A percentile compares a stretch with the other conserved stretches of the same genome.
Evolutionary conservation across 2,797 vertebrate species (phyloP).

Genomic region (Girardinus metallicus): DNA sequence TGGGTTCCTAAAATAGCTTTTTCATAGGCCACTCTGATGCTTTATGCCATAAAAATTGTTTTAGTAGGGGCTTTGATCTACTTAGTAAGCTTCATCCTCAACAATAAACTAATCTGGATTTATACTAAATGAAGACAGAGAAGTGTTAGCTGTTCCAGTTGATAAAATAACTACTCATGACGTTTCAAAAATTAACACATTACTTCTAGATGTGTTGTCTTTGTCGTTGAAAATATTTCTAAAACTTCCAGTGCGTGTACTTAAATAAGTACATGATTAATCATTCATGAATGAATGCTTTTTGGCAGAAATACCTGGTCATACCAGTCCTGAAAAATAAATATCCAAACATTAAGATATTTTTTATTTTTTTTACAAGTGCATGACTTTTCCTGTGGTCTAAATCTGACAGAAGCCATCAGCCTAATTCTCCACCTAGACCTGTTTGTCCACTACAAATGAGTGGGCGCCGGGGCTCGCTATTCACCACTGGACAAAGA

Average conservation of each 20-base stretch:
- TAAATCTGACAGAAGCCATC: conserved; percentile 14
- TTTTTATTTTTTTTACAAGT: neutral
- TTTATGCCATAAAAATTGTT: neutral
- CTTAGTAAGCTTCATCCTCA: neutral
- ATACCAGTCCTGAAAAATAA: conserved; percentile 2
- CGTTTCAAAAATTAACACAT: conserved; percentile 15
- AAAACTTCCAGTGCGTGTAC: neutral
- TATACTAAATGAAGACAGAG: neutral
- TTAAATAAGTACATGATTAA: neutral
- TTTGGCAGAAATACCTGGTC: neutral
- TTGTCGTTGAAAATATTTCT: neutral
- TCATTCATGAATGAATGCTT: neutral
- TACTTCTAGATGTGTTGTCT: conserved; percentile 8
- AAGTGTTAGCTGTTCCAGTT: neutral
- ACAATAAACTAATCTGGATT: neutral
- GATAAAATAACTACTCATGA: neutral
- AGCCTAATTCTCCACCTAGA: conserved; percentile 50
- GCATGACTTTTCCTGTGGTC: conserved; percentile 5
- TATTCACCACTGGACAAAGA: conserved; percentile 76
- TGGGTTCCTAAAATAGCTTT: neutral
- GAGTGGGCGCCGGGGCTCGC: conserved; percentile 31
- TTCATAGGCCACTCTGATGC: neutral
- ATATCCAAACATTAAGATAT: conserved; percentile 1
- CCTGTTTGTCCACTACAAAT: conserved; percentile 56
- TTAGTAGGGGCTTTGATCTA: neutral